Evolutionary conservation across 2,113 vertebrate genomes (phyloP), one percentile per base, ranked within the genome.

Genomic region (Phrynosoma blainvillii): DNA sequence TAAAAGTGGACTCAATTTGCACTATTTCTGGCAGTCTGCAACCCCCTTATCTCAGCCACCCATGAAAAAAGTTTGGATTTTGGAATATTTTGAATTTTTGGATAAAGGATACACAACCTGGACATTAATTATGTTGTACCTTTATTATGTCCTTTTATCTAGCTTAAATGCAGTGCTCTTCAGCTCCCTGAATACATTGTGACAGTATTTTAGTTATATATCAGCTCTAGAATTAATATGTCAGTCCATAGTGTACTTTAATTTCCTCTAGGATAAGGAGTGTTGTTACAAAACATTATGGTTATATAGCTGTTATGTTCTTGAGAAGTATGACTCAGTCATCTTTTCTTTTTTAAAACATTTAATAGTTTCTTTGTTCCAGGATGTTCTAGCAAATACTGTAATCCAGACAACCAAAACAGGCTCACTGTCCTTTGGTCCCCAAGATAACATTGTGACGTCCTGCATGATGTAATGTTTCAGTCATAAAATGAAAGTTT

Each of bases 361-460:
- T 42, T 82, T 88, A 84, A 13, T 0, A 0, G 84, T 85, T 90
- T 56, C 87, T 92, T 94, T 91, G 76, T 92, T 94, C 89, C 79
- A 68, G 79, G 84, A 90, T 62, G 73, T 88, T 94, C 92, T 85
- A 92, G 70, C 36, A 91, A 3, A 94, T 89, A 88, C 0, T 87
- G 73, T 77, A 79, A 85, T 75, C 54, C 70, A 52, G 59, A 87
- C 68, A 75, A 47, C 36, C 32, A 59, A 82, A 59, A 81, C 68
- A 70, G 12, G 40, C 52, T 54, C 11, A 66, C 32, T 79, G 32
- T 54, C 77, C 32, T 87, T 87, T 87, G 11, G 66, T 59, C 18
- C 65, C 25, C 52, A 59, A 80, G 62, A 70, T 68, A 78, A 68
- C 42, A 79, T 21, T 66, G 59, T 66, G 59, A 85, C 65, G 75